Evolutionary conservation across 2,888 invertebrate genomes (phyloP), one percentile per base, ranked within the genome.

Genomic region (Ganaspis brasiliensis): DNA sequence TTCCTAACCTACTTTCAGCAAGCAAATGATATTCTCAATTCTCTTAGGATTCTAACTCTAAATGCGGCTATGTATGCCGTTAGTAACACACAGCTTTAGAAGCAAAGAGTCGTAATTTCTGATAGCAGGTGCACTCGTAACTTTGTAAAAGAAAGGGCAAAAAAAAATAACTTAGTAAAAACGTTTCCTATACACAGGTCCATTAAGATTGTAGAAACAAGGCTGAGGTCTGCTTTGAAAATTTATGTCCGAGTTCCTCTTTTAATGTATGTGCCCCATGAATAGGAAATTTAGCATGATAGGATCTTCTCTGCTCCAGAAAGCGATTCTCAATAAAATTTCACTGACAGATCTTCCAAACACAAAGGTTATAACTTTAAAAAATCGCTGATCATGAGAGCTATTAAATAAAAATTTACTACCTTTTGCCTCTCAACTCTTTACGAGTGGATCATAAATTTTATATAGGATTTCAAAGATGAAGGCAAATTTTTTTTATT

Each of bases 121-220:
- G 45, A 45, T 67, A 67, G 45, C 67, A 67, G 67, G 45, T 67
- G 45, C 24, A 26, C n/a, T 67, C 21, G 9, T 67, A 24, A 40
- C 63, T 67, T 67, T 45, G 63, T 45, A 14, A 19, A 14, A 67
- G 45, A 67, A n/a, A 3, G 45, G 45, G 24, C 67, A 40, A 40
- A 63, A 24, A 26, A 24, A 21, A n/a, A 21, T 52, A 52, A 52
- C 19, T 45, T 45, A 9, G 24, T 16, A 45, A 67, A 67, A 67
- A n/a, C 45, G n/a, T 67, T 45, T 45, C 45, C 45, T 45, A 45
- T 67, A 45, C 45, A 24, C 24, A 37, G 9, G 63, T n/a, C 45
- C 45, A 67, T 67, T 67, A 67, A 45, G 67, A 67, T 67, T 67
- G 45, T 45, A 67, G 45, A 67, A 67, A 61, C 61, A 61, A 61